Conservation (phyloP, 2,113 vertebrate species). For the Xenus cinereus region DNA sequence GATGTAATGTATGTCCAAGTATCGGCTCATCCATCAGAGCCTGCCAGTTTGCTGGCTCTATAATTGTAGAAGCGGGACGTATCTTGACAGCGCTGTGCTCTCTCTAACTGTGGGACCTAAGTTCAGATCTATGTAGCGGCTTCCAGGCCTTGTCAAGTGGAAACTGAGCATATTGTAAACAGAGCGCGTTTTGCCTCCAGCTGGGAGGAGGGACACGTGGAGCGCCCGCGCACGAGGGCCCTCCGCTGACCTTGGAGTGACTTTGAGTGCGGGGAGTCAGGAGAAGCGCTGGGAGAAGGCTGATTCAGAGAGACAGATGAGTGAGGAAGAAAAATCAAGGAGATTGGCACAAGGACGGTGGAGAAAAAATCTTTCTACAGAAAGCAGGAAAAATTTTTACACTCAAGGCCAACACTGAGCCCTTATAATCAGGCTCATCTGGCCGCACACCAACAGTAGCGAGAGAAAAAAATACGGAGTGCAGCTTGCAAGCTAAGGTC, state of each 20-base stretch:
- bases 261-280: neutral
- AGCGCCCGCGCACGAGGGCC: neutral
- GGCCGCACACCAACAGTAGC: neutral
- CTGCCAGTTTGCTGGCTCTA: neutral
- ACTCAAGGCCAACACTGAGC: neutral
- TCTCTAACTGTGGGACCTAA: neutral
- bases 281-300: neutral
- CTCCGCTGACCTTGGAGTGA: constrained; percentile 1
- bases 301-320: constrained; percentile 37
- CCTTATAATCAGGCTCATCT: neutral
- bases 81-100: neutral
- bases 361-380: neutral
- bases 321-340: neutral
- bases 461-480: neutral
- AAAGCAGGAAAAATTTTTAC: neutral
- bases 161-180: constrained; percentile 20
- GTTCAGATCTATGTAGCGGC: neutral
- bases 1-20: neutral
- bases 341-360: constrained; percentile 14
- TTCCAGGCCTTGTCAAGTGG: constrained; percentile 11
- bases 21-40: neutral
- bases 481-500: neutral
- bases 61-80: neutral
- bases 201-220: neutral
- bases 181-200: neutral